Base-by-base conservation (phyloP, 1,140 invertebrate species). In the Drosophila mayri region DNA sequence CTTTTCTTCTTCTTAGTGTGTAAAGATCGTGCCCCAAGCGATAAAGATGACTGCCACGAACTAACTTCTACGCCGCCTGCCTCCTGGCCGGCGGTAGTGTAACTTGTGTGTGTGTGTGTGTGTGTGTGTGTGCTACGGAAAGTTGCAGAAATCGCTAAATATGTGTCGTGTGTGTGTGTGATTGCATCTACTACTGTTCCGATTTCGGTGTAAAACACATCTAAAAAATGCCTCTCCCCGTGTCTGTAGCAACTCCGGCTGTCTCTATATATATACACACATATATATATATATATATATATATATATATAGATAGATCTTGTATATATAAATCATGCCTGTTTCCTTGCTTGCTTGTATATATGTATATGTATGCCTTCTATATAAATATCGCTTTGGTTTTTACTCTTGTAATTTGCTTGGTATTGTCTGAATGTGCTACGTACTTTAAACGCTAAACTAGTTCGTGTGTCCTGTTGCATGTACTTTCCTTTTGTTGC, bases 401-500 rank as follows among this genome's bases (percentile, higher is more conserved):
- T 67, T 64, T 46, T 30, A 60, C 40, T 49, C 18, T 61, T 67
- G 44, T 67, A 25, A 57, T 40, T 71, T 47, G 50, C 46, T 32
- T 79, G 73, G 85, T 88, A 88, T 88, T 88, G 85, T 88, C 85
- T 90, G 84, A 90, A 84, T 90, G 84, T 90, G 85, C 84, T 90
- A 85, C 67, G 64, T 87, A 87, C 76, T 85, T 83, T 83, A 70
- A 88, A 88, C 52, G 59, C 81, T 85, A 88, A 78, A 68, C 84
- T 90, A 90, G 44, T 79, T 86, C 75, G 66, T 80, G 50, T 62
- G 50, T 37, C 22, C 43, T 49, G 30, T 77, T 57, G 47, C 57
- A 50, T 75, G 47, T 74, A 35, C 54, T 30, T 44, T 52, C 32
- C 16, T 35, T 7, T 37, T 37, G 25, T 73, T 37, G 43, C n/a